Conservation (phyloP, 1,140 invertebrate genomes). For the Macrobrachium nipponense region DNA sequence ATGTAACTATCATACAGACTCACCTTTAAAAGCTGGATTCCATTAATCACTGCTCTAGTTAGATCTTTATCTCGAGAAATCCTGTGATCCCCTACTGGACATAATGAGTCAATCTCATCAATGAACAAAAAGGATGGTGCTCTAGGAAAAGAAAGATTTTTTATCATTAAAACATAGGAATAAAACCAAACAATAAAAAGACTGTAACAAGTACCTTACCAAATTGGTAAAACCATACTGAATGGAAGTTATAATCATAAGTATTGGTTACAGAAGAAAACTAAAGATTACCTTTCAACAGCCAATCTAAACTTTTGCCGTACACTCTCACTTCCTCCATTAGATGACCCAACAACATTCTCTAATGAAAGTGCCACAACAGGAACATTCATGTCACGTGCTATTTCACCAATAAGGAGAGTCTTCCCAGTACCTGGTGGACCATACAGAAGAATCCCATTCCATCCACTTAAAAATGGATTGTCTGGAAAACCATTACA, state of each 20-base stretch:
- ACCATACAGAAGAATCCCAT: constrained; percentile 39
- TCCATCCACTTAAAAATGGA: constrained; percentile 35
- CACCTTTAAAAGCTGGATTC: constrained; percentile 31
- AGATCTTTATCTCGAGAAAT: constrained; percentile 4
- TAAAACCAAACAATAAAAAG: no score
- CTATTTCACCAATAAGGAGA: constrained; percentile 24
- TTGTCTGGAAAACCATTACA: constrained; percentile 7
- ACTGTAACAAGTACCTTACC: no score
- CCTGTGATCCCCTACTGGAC: constrained; percentile 29
- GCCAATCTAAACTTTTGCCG: constrained; percentile 24
- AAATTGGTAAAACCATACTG: no score
- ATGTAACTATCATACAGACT: background rate
- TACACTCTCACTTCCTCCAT: constrained; percentile 7
- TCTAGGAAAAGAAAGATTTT: background rate
- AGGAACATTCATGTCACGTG: constrained; percentile 24
- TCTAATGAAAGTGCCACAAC: constrained; percentile 14
- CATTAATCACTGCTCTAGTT: constrained; percentile 5
- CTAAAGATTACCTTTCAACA: constrained; percentile 20
- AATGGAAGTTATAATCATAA: no score
- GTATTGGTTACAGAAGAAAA: background rate
- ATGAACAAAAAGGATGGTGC: constrained; percentile 44
- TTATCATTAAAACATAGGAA: background rate
- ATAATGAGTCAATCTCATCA: constrained; percentile 42
- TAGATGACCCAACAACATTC: constrained; percentile 10
- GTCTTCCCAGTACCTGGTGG: constrained; percentile 47